Base-by-base conservation (phyloP, 30 jellyfish, hydroid and myxozoan species). In the Nemopilema nomurai region DNA sequence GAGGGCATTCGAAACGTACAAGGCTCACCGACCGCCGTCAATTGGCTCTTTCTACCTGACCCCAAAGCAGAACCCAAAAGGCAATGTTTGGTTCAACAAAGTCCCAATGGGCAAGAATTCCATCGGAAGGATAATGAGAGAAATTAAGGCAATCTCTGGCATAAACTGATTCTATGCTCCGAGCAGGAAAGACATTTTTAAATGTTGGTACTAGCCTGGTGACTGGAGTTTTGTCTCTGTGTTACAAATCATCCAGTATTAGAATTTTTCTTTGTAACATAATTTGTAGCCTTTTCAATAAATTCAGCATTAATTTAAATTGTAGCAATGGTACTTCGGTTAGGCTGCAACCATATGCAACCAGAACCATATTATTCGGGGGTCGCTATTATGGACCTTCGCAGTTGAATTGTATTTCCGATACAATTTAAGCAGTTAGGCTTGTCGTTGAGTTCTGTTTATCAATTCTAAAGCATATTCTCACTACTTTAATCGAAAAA, bases 101-200 rank as follows among this genome's bases (percentile, higher is more conserved):
- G 97, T 95, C 16, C 99, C 99, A 19, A 95, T 95, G 99, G 99
- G 99, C 16, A 95, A 95, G 82, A 95, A 95, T 74, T 95, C 99
- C 53, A 95, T 95, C 53, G 99, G 99, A 30, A 81, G 99, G 30
- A 90, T 95, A 13, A 95, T 95, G 99, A 67, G 97, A 83, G 99
- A 95, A 83, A 95, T 95, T 32, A 90, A 89, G 81, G 99, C 99
- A 0, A 95, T 93, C 63, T 83, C 98, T 16, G 97, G 92, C 1
- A 93, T 93, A 50, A 77, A 87, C 65, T 87, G 86, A 87, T 22
- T 23, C 16, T 80, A 50, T 25, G n/a, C n/a, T n/a, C n/a, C n/a
- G n/a, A n/a, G n/a, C n/a, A n/a, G n/a, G n/a, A n/a, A n/a, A n/a
- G n/a, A 41, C 57, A 41, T 41, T 41, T 41, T 3, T 41, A 13